Base-by-base conservation (phyloP, 1,140 invertebrate species). In the Drosophila seguyi region DNA sequence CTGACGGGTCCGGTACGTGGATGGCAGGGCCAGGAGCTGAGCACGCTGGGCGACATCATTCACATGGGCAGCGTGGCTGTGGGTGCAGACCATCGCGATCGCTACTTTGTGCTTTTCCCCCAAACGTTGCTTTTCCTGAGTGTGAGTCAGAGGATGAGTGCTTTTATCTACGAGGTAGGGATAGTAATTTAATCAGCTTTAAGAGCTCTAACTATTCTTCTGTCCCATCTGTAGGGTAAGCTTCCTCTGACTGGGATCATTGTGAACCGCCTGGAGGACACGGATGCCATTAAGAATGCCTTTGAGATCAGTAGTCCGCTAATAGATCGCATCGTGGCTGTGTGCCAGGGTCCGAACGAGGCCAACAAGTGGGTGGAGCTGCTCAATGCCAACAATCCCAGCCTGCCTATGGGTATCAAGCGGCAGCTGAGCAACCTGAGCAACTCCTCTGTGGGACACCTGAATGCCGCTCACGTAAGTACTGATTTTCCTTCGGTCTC, bases 241-340 rank as follows among this genome's bases (percentile, higher is more conserved):
- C 94, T 98, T 52, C 97, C 97, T 25, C 92, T 99, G 25, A 97
- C 97, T 81, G 97, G 97, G 63, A 96, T 98, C 74, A 95, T 94
- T 57, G 95, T 98, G 1, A 95, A 94, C 71, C 95, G 95, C 80
- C 92, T 97, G 72, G 97, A 98, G 75, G 96, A 98, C 85, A 95
- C 94, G 6, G 97, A 98, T 55, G 95, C 95, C 36, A 94, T 95
- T 81, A 97, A 97, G 93, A 96, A 98, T 94, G 96, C 97, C 79
- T 98, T 99, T 94, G 97, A 99, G 95, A 98, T 99, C 81, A 96
- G 94, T 95, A 97, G 97, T 56, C 96, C 97, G 18, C 96, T 98
- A 94, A 98, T 98, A 76, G 98, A 99, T 75, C 96, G 95, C 67
- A 97, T 98, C 76, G 94, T 97, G 7, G 97, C 98, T 5, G 94